A percentile compares a stretch with the other conserved stretches of the same genome.
phyloP scores from a whole-genome alignment of 2,113 vertebrate genomes.

The Oncorhynchus mykiss region DNA sequence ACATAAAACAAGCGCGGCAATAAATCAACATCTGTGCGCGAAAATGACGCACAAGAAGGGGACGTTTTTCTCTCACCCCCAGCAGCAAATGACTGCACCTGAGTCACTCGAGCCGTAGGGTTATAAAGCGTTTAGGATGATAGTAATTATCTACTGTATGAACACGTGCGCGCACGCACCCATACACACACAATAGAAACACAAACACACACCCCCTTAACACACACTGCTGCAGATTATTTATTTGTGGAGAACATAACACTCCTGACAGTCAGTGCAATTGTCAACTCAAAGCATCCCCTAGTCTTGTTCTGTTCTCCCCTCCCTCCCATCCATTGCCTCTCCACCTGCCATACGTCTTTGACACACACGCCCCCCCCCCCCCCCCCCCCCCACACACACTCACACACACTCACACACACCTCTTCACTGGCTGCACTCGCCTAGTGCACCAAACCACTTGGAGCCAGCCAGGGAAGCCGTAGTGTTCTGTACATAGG shows the following conservation, averaged over 20 bases:
- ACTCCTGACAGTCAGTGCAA: conserved; percentile 1
- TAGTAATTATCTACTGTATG: conserved; percentile 22
- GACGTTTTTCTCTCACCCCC: conserved; percentile 59
- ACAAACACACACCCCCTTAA: conserved; percentile 5
- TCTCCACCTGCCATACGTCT: conserved; percentile 48
- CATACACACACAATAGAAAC: not conserved
- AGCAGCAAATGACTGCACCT: conserved; percentile 45
- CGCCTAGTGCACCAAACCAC: conserved; percentile 22
- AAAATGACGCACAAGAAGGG: conserved; percentile 64
- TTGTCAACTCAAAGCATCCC: conserved; percentile 27
- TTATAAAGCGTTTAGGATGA: conserved; percentile 56
- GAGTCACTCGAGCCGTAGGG: conserved; percentile 55
- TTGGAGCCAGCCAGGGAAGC: conserved; percentile 1
- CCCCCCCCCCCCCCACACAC: too few species aligned
- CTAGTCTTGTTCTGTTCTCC: conserved; percentile 18
- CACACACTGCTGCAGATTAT: not conserved
- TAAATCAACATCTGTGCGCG: conserved; percentile 68
- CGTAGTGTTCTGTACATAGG: not conserved
- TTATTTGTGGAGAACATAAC: not conserved
- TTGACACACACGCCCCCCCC: not conserved
- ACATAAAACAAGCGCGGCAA: conserved; percentile 62
- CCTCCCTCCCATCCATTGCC: not conserved
- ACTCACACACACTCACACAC: not conserved
- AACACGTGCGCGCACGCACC: not conserved
- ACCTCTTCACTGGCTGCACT: conserved; percentile 13